Conservation (phyloP, 2,797 vertebrate genomes). For the Rhinella marina region DNA sequence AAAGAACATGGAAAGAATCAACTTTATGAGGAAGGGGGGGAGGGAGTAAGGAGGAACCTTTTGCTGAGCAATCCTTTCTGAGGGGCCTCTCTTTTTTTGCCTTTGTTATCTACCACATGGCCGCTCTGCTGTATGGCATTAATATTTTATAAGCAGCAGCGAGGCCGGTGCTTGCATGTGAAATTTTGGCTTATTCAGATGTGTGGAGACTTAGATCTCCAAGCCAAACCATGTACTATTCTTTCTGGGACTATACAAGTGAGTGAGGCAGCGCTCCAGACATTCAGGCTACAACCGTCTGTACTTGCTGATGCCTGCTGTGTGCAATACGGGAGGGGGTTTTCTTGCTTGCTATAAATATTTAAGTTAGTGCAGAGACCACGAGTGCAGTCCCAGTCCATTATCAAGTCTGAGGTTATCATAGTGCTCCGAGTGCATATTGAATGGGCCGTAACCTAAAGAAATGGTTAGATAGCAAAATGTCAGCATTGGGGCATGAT, state of each 20-base stretch:
- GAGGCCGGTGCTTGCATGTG: conserved; percentile 22
- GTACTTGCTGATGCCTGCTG: background rate
- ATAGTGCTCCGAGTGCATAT: background rate
- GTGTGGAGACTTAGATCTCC: conserved; percentile 32
- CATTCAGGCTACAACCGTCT: conserved; percentile 15
- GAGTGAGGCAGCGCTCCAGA: conserved; percentile 47
- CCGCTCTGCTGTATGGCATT: conserved; percentile 46
- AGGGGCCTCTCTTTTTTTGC: conserved; percentile 28
- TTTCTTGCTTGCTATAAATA: conserved; percentile 9
- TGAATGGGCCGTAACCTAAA: background rate
- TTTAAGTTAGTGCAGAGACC: conserved; percentile 10
- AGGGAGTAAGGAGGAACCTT: conserved; percentile 10
- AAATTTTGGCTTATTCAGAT: conserved; percentile 36
- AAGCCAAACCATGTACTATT: conserved; percentile 51
- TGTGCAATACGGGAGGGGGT: background rate
- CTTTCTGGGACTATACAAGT: conserved; percentile 33
- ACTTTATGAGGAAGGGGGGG: conserved; percentile 9
- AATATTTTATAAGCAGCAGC: conserved; percentile 56
- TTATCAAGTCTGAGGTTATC: conserved; percentile 16
- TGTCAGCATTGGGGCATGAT: background rate
- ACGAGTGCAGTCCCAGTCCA: conserved; percentile 11
- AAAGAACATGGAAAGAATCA: conserved; percentile 35
- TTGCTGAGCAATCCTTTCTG: conserved; percentile 48
- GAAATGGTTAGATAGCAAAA: background rate
- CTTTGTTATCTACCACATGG: conserved; percentile 26